A percentile compares a stretch with the other conserved stretches of the same genome.
phyloP scores from a whole-genome alignment of 2,113 vertebrate species.

The Antechinus stuartii region DNA sequence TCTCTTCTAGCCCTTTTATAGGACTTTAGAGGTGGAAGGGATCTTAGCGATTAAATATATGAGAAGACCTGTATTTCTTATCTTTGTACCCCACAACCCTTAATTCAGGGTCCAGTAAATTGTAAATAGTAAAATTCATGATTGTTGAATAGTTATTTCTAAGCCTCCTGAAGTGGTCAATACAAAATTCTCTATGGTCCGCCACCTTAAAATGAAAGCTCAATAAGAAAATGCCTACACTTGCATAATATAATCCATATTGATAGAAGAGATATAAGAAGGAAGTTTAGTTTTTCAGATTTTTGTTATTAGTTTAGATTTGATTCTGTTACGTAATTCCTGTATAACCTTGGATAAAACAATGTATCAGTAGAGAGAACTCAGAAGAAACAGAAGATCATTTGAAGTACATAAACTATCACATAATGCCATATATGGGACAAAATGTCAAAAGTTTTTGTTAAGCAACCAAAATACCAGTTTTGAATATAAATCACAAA shows the following conservation, averaged over 20 bases:
- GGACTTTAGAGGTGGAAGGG: no score
- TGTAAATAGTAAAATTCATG: no score
- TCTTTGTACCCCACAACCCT: no score
- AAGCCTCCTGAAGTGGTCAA: neutral
- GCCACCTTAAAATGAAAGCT: neutral
- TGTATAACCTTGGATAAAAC: neutral
- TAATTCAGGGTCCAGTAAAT: no score
- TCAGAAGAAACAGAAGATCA: neutral
- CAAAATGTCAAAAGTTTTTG: neutral
- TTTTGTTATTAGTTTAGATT: neutral
- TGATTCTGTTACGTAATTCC: neutral
- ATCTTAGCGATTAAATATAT: no score
- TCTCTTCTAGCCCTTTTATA: no score
- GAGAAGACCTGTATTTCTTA: no score
- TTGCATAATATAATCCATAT: neutral
- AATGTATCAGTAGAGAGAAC: neutral
- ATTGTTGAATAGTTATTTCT: no score
- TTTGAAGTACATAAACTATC: neutral
- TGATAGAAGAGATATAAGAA: neutral
- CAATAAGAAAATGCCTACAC: neutral
- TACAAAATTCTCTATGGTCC: neutral
- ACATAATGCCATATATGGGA: neutral
- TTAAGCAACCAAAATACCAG: neutral
- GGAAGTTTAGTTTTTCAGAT: neutral
- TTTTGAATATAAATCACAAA: neutral